phyloP scores from a whole-genome alignment of 1,140 invertebrate genomes.

The Oryzaephilus surinamensis region DNA sequence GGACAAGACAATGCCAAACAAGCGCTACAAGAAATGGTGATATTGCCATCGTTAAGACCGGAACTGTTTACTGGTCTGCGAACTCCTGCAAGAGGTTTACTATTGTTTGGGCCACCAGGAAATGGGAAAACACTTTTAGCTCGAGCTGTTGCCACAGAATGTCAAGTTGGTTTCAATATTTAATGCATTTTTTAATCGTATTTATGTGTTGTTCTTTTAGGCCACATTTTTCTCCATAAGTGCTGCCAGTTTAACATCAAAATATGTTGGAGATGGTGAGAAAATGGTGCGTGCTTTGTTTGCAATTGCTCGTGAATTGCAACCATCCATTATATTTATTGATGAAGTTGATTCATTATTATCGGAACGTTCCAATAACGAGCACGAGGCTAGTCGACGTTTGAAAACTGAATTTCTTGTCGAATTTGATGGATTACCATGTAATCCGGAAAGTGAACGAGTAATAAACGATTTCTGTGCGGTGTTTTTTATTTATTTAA shows the following conservation, averaged over 20 bases:
- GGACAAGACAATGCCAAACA: slow-evolving; percentile 86
- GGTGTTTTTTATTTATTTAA: slow-evolving; percentile 1
- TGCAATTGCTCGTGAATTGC: slow-evolving; percentile 82
- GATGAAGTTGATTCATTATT: slow-evolving; percentile 95
- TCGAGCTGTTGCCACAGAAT: slow-evolving; percentile 83
- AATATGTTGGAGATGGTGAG: slow-evolving; percentile 95
- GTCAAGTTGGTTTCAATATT: slow-evolving; percentile 44
- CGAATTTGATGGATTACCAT: slow-evolving; percentile 85
- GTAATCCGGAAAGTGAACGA: slow-evolving; percentile 67
- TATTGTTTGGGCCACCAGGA: slow-evolving; percentile 92
- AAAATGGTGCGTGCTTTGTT: slow-evolving; percentile 94
- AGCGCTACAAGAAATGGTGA: slow-evolving; percentile 94
- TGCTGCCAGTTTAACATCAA: slow-evolving; percentile 95
- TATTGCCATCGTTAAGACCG: slow-evolving; percentile 88
- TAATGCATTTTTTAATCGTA: too few species aligned
- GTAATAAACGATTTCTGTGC: slow-evolving; percentile 27
- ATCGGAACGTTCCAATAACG: slow-evolving; percentile 79
- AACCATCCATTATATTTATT: slow-evolving; percentile 92
- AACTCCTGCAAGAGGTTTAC: slow-evolving; percentile 77
- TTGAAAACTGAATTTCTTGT: slow-evolving; percentile 99
- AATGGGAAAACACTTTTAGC: slow-evolving; percentile 83
- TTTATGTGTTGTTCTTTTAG: slow-evolving; percentile 23
- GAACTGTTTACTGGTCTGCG: slow-evolving; percentile 89
- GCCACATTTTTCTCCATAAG: slow-evolving; percentile 97
- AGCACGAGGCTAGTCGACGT: slow-evolving; percentile 90